Conservation (phyloP, 2,797 vertebrate genomes). For the Pangasius djambal region DNA sequence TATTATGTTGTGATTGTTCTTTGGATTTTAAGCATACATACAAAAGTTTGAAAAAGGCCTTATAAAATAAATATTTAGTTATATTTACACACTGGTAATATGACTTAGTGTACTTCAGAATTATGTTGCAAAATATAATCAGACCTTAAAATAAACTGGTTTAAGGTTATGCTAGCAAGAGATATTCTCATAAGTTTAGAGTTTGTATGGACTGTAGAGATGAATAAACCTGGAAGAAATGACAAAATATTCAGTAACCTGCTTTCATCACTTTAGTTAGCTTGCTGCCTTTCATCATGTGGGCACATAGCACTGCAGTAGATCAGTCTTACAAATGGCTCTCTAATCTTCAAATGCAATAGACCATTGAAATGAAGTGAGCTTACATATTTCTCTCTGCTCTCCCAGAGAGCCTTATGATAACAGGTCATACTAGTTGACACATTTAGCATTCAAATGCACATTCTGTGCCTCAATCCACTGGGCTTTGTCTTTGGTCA, state of each 20-base stretch:
- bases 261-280: not conserved
- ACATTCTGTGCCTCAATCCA: slow-evolving; percentile 29
- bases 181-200: not conserved
- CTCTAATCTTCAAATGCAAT: slow-evolving; percentile 51
- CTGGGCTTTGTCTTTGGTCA: slow-evolving; percentile 53
- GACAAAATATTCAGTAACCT: not conserved
- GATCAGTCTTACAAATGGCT: slow-evolving; percentile 52
- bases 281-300: slow-evolving; percentile 37
- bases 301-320: slow-evolving; percentile 34
- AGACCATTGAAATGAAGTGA: slow-evolving; percentile 40
- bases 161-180: not conserved
- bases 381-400: slow-evolving; percentile 54
- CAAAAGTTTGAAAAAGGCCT: not conserved
- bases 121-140: not conserved
- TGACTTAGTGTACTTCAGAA: not conserved
- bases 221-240: not conserved
- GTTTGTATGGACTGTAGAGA: not conserved
- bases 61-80: not conserved
- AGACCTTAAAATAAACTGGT: not conserved
- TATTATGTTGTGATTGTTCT: not conserved
- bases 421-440: slow-evolving; percentile 49
- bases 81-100: not conserved
- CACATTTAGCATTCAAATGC: slow-evolving; percentile 31
- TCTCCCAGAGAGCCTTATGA: slow-evolving; percentile 48
- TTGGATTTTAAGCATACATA: not conserved